Evolutionary conservation across 2,888 invertebrate species (phyloP).

Genomic region (Mythimna impura): DNA sequence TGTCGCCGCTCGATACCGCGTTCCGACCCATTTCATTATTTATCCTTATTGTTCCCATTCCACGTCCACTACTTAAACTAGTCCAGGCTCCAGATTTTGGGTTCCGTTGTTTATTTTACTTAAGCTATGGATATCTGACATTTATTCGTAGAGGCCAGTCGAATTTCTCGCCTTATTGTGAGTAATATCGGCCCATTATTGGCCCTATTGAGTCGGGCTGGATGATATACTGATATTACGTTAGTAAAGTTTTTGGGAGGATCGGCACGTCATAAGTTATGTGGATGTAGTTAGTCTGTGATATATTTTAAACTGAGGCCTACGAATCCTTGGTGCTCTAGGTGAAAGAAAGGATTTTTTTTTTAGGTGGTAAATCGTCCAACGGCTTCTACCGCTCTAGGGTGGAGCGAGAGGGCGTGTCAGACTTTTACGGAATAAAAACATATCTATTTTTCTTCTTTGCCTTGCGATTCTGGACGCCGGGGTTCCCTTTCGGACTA

Average conservation of each 20-base stretch:
- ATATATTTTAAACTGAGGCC: slow-evolving; percentile 13
- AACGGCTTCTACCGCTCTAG: too few relatives aligned
- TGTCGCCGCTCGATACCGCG: slow-evolving; percentile 40
- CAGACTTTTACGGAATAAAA: too few relatives aligned
- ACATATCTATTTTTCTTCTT: too few relatives aligned
- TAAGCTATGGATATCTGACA: slow-evolving; percentile 79
- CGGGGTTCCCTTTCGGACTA: too few relatives aligned
- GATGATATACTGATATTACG: slow-evolving; percentile 69
- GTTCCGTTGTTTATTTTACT: slow-evolving; percentile 79
- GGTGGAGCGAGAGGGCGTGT: too few relatives aligned
- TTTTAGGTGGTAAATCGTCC: too few relatives aligned
- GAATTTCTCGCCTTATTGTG: slow-evolving; percentile 66
- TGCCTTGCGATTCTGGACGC: too few relatives aligned
- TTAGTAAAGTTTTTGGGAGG: slow-evolving; percentile 48
- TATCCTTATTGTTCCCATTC: slow-evolving; percentile 83
- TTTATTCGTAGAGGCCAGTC: slow-evolving; percentile 71
- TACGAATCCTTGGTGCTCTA: too few relatives aligned
- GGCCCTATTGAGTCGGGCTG: slow-evolving; percentile 54
- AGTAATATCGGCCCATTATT: slow-evolving; percentile 67
- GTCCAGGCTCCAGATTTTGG: slow-evolving; percentile 64
- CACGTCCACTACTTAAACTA: slow-evolving; percentile 64
- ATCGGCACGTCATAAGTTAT: slow-evolving; percentile 27
- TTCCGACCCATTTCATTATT: slow-evolving; percentile 78
- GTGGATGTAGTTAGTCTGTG: not conserved
- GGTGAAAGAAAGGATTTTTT: too few relatives aligned